Percentiles rank a stretch among this genome's conserved stretches.
Conservation (phyloP, 2,888 invertebrate species). For the Scaptomyza reducta region DNA sequence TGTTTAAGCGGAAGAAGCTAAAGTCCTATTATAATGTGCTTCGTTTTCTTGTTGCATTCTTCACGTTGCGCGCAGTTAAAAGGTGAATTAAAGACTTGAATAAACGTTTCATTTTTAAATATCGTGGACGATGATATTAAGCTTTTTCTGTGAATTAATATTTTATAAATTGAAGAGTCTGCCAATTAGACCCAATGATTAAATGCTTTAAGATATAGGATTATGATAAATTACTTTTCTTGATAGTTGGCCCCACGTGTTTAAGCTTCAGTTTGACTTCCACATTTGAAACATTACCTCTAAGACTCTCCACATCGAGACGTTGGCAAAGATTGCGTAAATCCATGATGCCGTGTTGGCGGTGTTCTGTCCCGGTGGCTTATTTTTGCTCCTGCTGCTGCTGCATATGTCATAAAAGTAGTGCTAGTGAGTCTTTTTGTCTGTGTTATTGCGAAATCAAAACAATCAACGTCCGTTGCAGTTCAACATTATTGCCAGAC, state of each 20-base stretch:
- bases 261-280: neutral
- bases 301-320: constrained; percentile 79
- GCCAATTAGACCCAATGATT: neutral
- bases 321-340: constrained; percentile 81
- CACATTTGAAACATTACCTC: constrained; percentile 58
- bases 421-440: neutral
- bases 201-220: neutral
- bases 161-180: neutral
- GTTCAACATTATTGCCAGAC: constrained; percentile 64
- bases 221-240: neutral
- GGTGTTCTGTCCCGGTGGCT: constrained; percentile 6
- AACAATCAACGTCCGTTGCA: constrained; percentile 62
- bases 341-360: constrained; percentile 69
- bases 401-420: constrained; percentile 23
- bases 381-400: constrained; percentile 20
- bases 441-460: constrained; percentile 2
- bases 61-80: no score
- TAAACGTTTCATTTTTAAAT: neutral
- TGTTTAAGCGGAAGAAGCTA: no score
- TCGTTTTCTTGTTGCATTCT: no score
- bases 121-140: neutral
- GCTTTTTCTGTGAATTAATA: no score
- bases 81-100: no score
- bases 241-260: neutral
- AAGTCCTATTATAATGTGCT: neutral